These are phyloP conservation scores for Odontocerum albicorne DNA, from an alignment of 2,888 invertebrate genomes.

Conservation along the genomic window DNA sequence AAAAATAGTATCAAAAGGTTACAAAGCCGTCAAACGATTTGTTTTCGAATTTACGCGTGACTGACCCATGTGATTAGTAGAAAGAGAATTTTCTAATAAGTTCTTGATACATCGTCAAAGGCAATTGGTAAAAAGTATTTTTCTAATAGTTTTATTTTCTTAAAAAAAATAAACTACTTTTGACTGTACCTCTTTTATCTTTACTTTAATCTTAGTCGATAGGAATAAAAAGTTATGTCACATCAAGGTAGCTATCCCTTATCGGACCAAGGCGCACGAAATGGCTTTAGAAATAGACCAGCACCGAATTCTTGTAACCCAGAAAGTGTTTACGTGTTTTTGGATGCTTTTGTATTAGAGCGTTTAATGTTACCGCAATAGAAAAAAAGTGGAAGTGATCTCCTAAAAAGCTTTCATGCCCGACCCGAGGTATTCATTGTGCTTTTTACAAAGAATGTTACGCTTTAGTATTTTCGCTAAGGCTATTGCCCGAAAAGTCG, in stretches of 20 bases:
- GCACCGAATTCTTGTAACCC: constrained; percentile 6
- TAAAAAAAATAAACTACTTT: too few species aligned
- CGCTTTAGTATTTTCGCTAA: constrained; percentile 24
- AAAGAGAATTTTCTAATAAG: too few species aligned
- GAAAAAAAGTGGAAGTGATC: constrained; percentile 32
- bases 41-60: too few species aligned
- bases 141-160: too few species aligned
- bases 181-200: too few species aligned
- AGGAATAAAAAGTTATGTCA: background rate
- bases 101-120: too few species aligned
- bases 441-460: constrained; percentile 16
- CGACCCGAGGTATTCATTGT: constrained; percentile 21
- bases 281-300: constrained; percentile 2
- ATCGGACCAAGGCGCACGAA: background rate
- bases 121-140: too few species aligned
- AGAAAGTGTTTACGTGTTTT: constrained; percentile 33
- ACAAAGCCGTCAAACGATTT: too few species aligned
- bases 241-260: background rate
- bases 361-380: constrained; percentile 35
- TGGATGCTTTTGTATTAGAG: constrained; percentile 31
- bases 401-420: constrained; percentile 33
- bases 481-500: constrained; percentile 19
- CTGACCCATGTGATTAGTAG: too few species aligned
- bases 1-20: too few species aligned
- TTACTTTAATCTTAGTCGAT: background rate